Percentiles rank a stretch among this genome's conserved stretches.
phyloP scores from a whole-genome alignment of 2,888 invertebrate genomes.

The Malthinus flaveolus region DNA sequence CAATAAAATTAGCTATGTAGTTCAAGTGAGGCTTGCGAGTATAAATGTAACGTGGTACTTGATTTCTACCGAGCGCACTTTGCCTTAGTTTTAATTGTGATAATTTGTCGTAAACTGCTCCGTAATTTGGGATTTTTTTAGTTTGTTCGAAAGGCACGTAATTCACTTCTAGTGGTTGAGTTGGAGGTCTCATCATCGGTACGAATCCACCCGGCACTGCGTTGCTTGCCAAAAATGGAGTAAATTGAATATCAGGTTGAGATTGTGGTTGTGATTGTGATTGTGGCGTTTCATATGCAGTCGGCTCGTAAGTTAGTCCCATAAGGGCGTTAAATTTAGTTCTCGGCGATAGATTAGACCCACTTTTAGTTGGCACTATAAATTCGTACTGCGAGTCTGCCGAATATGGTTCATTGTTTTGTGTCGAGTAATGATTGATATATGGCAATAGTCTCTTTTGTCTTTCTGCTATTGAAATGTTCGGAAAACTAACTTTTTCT shows the following conservation, averaged over 20 bases:
- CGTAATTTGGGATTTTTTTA: conserved; percentile 44
- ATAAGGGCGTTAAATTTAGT: conserved; percentile 33
- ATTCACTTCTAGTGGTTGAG: conserved; percentile 20
- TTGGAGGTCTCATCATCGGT: conserved; percentile 49
- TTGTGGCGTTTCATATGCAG: conserved; percentile 7
- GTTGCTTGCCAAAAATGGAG: conserved; percentile 60
- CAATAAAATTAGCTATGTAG: conserved; percentile 26
- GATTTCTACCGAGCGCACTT: conserved; percentile 9
- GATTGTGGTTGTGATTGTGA: conserved; percentile 14
- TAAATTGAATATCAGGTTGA: conserved; percentile 52
- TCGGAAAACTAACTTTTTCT: conserved; percentile 48
- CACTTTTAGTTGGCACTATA: conserved; percentile 5
- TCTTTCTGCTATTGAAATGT: conserved; percentile 60
- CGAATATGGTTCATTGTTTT: conserved; percentile 34
- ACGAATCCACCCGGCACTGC: conserved; percentile 60
- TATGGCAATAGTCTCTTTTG: conserved; percentile 80
- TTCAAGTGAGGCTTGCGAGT: conserved; percentile 27
- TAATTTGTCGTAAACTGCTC: conserved; percentile 51
- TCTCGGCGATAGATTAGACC: conserved; percentile 5
- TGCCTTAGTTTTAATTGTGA: conserved; percentile 48
- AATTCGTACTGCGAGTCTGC: conserved; percentile 53
- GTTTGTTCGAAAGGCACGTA: conserved; percentile 30
- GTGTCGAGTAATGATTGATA: conserved; percentile 76
- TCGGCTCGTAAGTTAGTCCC: conserved; percentile 21
- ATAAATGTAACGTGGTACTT: conserved; percentile 14